Percentiles rank a stretch among this genome's conserved stretches.
phyloP scores from a whole-genome alignment of 2,888 invertebrate species.

The Diachrysia chrysitis region DNA sequence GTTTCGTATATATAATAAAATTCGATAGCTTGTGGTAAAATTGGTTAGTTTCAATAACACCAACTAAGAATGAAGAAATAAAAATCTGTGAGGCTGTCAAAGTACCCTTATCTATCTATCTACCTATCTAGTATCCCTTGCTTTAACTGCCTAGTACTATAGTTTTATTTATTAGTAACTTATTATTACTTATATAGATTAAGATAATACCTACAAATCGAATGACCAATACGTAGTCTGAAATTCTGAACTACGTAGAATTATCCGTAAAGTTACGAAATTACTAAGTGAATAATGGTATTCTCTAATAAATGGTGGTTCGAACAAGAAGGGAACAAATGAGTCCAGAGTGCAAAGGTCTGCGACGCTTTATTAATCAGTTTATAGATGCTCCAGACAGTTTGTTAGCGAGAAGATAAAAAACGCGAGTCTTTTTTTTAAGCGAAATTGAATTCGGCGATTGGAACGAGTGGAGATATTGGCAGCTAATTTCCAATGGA shows the following conservation, averaged over 20 bases:
- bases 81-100: too few relatives aligned
- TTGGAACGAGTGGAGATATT: conserved; percentile 2
- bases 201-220: neutral
- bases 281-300: conserved; percentile 64
- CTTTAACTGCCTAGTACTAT: too few relatives aligned
- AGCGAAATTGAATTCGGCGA: conserved; percentile 38
- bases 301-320: conserved; percentile 60
- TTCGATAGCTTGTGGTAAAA: too few relatives aligned
- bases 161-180: too few relatives aligned
- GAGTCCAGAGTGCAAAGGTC: conserved; percentile 58
- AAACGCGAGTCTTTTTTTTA: conserved; percentile 23
- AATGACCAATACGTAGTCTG: neutral
- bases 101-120: too few relatives aligned
- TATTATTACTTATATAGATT: neutral
- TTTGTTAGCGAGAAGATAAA: conserved; percentile 45
- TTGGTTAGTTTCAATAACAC: too few relatives aligned
- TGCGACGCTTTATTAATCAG: conserved; percentile 61
- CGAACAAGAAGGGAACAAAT: conserved; percentile 62
- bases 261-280: conserved; percentile 45
- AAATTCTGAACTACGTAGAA: conserved; percentile 9
- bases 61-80: too few relatives aligned
- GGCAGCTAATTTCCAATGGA: neutral
- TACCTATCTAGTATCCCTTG: too few relatives aligned
- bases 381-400: conserved; percentile 42
- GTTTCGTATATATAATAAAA: too few relatives aligned